These are phyloP conservation scores for Heterotilapia buettikoferi DNA, from an alignment of 2,113 vertebrate species.

Conservation along the genomic window DNA sequence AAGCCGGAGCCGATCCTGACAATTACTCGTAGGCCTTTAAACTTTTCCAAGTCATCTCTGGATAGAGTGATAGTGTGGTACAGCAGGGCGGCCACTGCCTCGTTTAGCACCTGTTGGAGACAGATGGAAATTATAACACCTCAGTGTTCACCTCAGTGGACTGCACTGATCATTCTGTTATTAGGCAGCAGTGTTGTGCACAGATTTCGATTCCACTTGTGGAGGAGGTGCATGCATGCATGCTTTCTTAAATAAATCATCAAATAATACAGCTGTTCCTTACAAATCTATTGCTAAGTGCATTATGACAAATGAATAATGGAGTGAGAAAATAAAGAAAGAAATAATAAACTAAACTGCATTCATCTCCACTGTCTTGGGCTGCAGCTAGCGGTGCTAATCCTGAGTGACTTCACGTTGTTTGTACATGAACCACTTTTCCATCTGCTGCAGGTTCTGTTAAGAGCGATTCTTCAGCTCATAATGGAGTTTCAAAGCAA, in stretches of 20 bases:
- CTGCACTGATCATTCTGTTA: background rate
- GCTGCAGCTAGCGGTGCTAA: background rate
- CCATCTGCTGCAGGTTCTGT: background rate
- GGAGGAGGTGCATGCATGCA: background rate
- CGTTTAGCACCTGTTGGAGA: conserved; percentile 79
- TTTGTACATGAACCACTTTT: background rate
- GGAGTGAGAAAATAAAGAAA: background rate
- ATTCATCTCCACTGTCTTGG: background rate
- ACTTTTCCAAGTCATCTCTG: conserved; percentile 88
- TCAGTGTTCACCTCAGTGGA: background rate
- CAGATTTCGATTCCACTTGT: background rate
- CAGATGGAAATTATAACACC: background rate
- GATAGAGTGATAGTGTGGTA: conserved; percentile 90
- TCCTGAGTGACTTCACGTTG: background rate
- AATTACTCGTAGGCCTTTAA: conserved; percentile 86
- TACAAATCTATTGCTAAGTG: background rate
- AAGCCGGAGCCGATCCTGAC: conserved; percentile 86
- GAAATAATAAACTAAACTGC: background rate
- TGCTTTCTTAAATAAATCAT: background rate
- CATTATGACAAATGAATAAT: background rate
- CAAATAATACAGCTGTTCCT: background rate
- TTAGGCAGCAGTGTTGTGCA: background rate
- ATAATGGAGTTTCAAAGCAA: background rate
- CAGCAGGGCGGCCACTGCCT: conserved; percentile 85
- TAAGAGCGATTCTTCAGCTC: background rate